Evolutionary conservation across 1,140 invertebrate species (phyloP), one percentile per base, ranked within the genome.

Genomic region (Myzus persicae): DNA sequence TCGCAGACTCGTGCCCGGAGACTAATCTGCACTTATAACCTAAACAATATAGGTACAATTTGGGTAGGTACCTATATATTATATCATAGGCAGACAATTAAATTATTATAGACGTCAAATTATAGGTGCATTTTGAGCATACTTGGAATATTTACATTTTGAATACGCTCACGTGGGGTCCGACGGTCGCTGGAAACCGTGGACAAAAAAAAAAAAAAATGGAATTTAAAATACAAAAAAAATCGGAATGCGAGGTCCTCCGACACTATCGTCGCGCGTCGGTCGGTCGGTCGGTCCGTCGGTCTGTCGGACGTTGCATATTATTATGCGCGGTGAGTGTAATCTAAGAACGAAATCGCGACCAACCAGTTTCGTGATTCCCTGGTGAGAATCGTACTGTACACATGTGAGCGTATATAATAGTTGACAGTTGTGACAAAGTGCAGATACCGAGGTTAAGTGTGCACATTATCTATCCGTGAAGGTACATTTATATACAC

Each of bases 281-380:
- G 54, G 31, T 59, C 31, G 54, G 31, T 59, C 9, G 54, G 26
- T 14, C 31, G 59, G 31, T 8, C 76, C 22, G 67, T 11, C 67
- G 67, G 67, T n/a, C n/a, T 6, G 42, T 22, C 38, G 81, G 22
- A 24, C 81, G 22, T 38, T 38, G 38, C 38, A 84, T 1, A 24
- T 40, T n/a, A n/a, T n/a, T n/a, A 84, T 11, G 11, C 38, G 24
- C n/a, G n/a, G 38, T 44, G 38, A 11, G n/a, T 87, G n/a, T 51
- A 89, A 89, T 89, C 87, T 89, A n/a, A 48, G 87, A 51, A 89
- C 46, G 87, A 89, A 89, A 89, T 89, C 87, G 87, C 87, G 87
- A 89, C 87, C 87, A 51, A 89, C 87, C 87, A 89, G 87, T 89
- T 89, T 89, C 46, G 22, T 38, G 87, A 89, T 51, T 89, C 46